Conservation (phyloP, 2,888 invertebrate species). For the Amphipyra berbera region DNA sequence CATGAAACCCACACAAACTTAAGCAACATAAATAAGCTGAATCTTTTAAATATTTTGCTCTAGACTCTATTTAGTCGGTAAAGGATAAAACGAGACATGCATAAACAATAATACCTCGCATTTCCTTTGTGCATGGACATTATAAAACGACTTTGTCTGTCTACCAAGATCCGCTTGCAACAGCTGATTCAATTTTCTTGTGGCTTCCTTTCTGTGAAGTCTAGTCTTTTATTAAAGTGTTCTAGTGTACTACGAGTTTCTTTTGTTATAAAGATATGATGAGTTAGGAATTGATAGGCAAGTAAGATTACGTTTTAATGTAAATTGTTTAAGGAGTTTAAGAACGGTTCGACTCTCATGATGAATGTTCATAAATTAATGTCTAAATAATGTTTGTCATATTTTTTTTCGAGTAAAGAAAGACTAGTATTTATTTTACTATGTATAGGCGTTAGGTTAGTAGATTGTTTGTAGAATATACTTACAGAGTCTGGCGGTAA, state of each 20-base stretch:
- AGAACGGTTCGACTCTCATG: too few species aligned
- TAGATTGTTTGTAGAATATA: too few species aligned
- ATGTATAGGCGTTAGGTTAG: too few species aligned
- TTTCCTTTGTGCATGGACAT: slow-evolving; percentile 47
- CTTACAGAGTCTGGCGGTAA: too few species aligned
- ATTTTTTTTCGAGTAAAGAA: too few species aligned
- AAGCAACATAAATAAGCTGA: neutral
- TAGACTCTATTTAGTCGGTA: neutral
- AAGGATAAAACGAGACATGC: slow-evolving; percentile 24
- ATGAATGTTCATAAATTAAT: too few species aligned
- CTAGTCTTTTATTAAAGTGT: slow-evolving; percentile 32
- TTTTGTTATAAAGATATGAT: slow-evolving; percentile 12
- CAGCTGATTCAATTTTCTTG: slow-evolving; percentile 50
- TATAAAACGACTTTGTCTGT: slow-evolving; percentile 43
- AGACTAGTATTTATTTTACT: too few species aligned
- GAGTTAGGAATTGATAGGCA: slow-evolving; percentile 4
- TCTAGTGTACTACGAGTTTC: slow-evolving; percentile 1
- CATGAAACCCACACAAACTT: too few species aligned
- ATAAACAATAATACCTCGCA: slow-evolving; percentile 16
- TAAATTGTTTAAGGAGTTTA: neutral
- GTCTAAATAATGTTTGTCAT: too few species aligned
- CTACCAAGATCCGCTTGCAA: slow-evolving; percentile 22
- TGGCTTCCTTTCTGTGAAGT: slow-evolving; percentile 13
- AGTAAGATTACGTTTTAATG: neutral
- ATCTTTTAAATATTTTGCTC: neutral